Evolutionary conservation across 1,140 invertebrate species (phyloP), one percentile per base, ranked within the genome.

Genomic region (Bradysia coprophila): DNA sequence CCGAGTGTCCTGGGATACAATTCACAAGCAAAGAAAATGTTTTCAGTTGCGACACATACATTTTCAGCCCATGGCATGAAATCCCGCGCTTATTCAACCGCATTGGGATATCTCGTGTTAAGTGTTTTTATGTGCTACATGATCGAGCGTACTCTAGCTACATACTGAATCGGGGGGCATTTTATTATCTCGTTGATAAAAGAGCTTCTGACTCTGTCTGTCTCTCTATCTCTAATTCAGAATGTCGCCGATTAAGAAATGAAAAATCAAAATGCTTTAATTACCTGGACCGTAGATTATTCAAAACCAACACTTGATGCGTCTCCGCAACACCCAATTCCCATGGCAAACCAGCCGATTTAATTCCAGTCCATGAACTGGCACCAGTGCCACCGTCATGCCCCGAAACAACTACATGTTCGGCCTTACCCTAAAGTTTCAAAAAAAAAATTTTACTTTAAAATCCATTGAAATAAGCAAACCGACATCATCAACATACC

Each of bases 321-420:
- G 94, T 97, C 66, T 98, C 95, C 3, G 93, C 85, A 37, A 98
- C 73, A 36, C 94, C 94, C 47, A 98, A 66, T 64, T 98, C 95
- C 94, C 94, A 98, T 0, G 95, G 95, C 39, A 98, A 65, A 16
- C 93, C 93, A 13, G 93, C 92, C 47, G 81, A 81, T 68, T 96
- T 97, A 46, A 89, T 88, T 47, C 83, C 92, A 2, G 93, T 98
- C 93, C 93, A 97, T 43, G 88, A 93, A 61, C 85, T 91, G 28
- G 94, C 94, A 19, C 94, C 94, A 31, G 94, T 98, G 33, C 94
- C 94, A 41, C 95, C 95, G 64, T 98, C 95, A 62, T 98, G 93
- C 0, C 95, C 95, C 21, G 93, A 97, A 49, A 98, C 95, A 6
- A 93, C 90, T 49, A 98, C 93, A 57, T 98, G 94, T 55, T 98